Conservation (phyloP, 1,140 invertebrate species). For the Aphis craccivora region DNA sequence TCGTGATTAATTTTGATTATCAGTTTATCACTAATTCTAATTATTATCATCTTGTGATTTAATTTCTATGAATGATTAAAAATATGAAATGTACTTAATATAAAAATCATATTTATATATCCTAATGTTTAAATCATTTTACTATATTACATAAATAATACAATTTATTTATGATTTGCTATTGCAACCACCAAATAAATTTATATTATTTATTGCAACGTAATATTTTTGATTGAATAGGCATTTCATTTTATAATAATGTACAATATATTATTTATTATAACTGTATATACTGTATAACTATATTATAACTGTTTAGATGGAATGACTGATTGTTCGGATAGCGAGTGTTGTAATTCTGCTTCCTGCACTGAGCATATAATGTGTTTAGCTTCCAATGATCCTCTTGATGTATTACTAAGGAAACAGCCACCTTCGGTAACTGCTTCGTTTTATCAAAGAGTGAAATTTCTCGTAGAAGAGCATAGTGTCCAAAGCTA, state of each 20-base stretch:
- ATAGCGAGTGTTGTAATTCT: slow-evolving; percentile 92
- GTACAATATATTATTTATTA: background rate
- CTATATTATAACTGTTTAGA: slow-evolving; percentile 75
- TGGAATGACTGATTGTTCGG: slow-evolving; percentile 96
- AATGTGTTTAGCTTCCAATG: slow-evolving; percentile 93
- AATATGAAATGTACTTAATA: too few species aligned
- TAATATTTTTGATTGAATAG: background rate
- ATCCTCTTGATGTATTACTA: slow-evolving; percentile 93
- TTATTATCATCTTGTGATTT: too few species aligned
- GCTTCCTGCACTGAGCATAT: slow-evolving; percentile 85
- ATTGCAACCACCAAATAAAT: too few species aligned
- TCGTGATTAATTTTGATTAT: too few species aligned
- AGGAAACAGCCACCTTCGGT: slow-evolving; percentile 95
- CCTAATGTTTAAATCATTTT: too few species aligned
- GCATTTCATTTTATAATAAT: background rate
- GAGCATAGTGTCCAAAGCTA: slow-evolving; percentile 98
- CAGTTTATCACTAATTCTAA: too few species aligned
- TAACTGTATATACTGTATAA: too few species aligned
- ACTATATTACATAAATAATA: too few species aligned
- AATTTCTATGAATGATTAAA: too few species aligned
- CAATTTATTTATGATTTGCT: too few species aligned
- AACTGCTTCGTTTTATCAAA: slow-evolving; percentile 96
- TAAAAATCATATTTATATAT: too few species aligned
- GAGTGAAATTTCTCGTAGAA: slow-evolving; percentile 97
- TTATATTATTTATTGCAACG: too few species aligned